Conservation (phyloP, 2,113 vertebrate species). For the Xenopus borealis region DNA sequence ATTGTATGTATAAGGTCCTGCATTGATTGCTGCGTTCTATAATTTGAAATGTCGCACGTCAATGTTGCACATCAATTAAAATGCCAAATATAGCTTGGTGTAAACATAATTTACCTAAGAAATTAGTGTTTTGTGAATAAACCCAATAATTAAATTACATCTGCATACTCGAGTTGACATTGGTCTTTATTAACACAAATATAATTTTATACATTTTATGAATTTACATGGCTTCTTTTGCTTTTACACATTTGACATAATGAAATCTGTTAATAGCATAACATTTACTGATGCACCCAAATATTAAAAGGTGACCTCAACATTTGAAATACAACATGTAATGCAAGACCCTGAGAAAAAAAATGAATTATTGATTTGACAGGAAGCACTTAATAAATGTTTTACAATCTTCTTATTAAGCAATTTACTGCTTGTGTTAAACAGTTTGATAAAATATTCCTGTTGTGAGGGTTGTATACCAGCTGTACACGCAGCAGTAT, state of each 20-base stretch:
- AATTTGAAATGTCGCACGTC: background rate
- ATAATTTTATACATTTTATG: background rate
- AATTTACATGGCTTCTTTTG: background rate
- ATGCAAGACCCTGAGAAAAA: conserved; percentile 23
- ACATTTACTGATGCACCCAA: conserved; percentile 3
- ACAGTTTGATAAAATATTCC: conserved; percentile 39
- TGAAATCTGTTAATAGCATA: conserved; percentile 15
- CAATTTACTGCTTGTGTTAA: conserved; percentile 45
- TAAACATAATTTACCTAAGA: conserved; percentile 8
- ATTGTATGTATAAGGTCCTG: conserved; percentile 27
- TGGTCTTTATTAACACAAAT: conserved; percentile 17
- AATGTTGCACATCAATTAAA: conserved; percentile 12
- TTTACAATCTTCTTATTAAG: conserved; percentile 48
- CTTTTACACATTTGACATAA: background rate
- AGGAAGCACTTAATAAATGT: conserved; percentile 46
- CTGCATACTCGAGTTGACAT: conserved; percentile 13
- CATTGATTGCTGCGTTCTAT: background rate
- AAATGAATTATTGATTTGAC: conserved; percentile 46
- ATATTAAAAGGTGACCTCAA: conserved; percentile 41
- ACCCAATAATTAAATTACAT: conserved; percentile 24
- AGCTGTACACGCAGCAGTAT: conserved; percentile 44
- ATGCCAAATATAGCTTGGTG: conserved; percentile 8
- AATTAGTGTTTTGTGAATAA: background rate
- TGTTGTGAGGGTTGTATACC: conserved; percentile 38
- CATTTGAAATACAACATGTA: conserved; percentile 25